Base-by-base conservation (phyloP, 2,888 invertebrate genomes). In the Stratiomys singularior region DNA sequence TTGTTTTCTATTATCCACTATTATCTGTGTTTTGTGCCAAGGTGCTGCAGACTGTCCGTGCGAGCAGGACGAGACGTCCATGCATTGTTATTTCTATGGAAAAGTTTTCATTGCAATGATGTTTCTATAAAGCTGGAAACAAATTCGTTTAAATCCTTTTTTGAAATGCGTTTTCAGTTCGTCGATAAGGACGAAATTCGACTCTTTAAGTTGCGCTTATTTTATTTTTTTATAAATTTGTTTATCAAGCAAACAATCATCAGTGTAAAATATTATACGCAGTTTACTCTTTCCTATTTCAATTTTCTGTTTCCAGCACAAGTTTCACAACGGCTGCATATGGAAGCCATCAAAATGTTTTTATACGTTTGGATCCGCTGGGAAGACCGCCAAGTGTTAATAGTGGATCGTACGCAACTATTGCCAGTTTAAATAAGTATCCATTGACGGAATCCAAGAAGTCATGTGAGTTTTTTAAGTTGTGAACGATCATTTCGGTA, bases 381-480 rank as follows among this genome's bases (percentile, higher is more conserved):
- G 91, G 91, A 28, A 88, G 93, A 80, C 93, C 93, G 71, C 92
- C 93, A 76, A 93, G 93, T 84, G 93, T 92, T 28, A 91, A 90
- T 81, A 93, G 93, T 77, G 94, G 93, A 80, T 94, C 94, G 82
- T 94, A 94, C 83, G 94, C 94, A 60, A 94, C 94, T 60, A 94
- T 94, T 82, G 94, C 94, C 78, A 94, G 94, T 85, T 89, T 94
- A 82, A 94, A 94, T 84, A 93, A 93, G 85, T 91, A 92, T 82
- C 92, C 93, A 28, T 88, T 90, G 80, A 89, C 82, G 74, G 86
- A 86, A 77, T 82, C 84, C 52, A 86, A 87, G 81, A 87, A 86
- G 81, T 85, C 86, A 25, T 87, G 87, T 83, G 85, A 86, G 83
- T 83, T n/a, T 63, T 18, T 4, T 37, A 13, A 58, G 0, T 72